phyloP scores from a whole-genome alignment of 2,797 vertebrate genomes.

The Pseudomugil tenellus region DNA sequence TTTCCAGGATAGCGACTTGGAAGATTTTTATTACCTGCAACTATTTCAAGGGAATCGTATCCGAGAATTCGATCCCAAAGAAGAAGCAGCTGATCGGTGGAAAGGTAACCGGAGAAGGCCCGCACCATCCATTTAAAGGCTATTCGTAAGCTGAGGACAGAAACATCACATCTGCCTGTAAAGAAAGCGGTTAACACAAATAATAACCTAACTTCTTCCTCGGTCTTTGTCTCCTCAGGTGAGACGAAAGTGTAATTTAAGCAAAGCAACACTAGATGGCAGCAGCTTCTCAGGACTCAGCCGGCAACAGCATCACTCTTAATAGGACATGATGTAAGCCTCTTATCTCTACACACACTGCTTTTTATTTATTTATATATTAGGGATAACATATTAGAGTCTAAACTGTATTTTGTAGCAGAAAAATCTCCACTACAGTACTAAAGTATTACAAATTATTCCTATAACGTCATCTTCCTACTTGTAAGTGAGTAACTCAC shows the following conservation, averaged over 20 bases:
- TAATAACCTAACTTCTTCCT: neutral
- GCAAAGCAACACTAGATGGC: slow-evolving; percentile 71
- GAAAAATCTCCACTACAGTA: neutral
- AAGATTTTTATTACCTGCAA: slow-evolving; percentile 85
- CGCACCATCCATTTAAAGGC: slow-evolving; percentile 99
- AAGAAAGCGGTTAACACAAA: neutral
- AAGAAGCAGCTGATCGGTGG: slow-evolving; percentile 96
- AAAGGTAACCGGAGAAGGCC: slow-evolving; percentile 96
- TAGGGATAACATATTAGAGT: too few species aligned
- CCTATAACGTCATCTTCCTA: neutral
- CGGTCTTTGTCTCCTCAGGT: neutral
- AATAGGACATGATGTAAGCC: neutral
- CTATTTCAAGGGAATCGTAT: slow-evolving; percentile 94
- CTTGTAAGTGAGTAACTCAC: slow-evolving; percentile 80
- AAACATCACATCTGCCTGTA: neutral
- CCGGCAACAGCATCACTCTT: neutral
- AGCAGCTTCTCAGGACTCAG: slow-evolving; percentile 25
- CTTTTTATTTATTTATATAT: too few species aligned
- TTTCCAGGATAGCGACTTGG: neutral
- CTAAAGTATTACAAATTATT: too few species aligned
- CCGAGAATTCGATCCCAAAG: slow-evolving; percentile 98
- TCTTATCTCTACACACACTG: too few species aligned
- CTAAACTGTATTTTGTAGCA: neutral
- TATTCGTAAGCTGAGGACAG: slow-evolving; percentile 87
- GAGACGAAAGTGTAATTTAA: slow-evolving; percentile 12